phyloP scores from a whole-genome alignment of 2,888 invertebrate species.

The Dryocosmus kuriphilus region DNA sequence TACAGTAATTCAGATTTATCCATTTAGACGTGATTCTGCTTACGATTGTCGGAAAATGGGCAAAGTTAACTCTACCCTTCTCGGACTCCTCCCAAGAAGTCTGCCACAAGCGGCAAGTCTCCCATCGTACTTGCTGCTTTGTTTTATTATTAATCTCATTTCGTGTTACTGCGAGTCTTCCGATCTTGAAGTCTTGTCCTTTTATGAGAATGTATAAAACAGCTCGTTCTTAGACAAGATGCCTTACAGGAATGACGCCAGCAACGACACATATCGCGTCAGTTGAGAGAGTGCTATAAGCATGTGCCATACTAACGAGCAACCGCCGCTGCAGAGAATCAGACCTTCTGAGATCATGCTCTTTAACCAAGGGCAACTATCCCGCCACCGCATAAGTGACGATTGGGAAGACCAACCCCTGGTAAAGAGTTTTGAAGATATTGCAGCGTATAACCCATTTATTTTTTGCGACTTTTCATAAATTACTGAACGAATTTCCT shows the following conservation, averaged over 20 bases:
- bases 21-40: neutral
- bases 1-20: neutral
- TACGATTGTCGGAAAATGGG: conserved; percentile 2
- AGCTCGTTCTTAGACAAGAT: conserved; percentile 5
- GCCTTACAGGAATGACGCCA: neutral
- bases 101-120: conserved; percentile 35
- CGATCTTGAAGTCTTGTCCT: neutral
- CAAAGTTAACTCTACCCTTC: conserved; percentile 6
- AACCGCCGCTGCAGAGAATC: neutral
- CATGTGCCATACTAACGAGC: neutral
- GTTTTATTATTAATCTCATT: neutral
- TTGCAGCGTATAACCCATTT: conserved; percentile 47
- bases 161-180: neutral
- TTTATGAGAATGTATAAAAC: neutral
- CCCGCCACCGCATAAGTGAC: conserved; percentile 47
- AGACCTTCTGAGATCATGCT: neutral
- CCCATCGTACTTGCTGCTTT: neutral
- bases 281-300: conserved; percentile 18
- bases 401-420: conserved; percentile 43
- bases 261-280: conserved; percentile 23
- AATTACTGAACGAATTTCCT: neutral
- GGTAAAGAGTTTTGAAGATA: conserved; percentile 40
- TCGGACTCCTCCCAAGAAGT: neutral
- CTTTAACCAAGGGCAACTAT: conserved; percentile 38
- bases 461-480: conserved; percentile 17